phyloP scores from a whole-genome alignment of 2,113 vertebrate species.

The Corydoras maculifer region DNA sequence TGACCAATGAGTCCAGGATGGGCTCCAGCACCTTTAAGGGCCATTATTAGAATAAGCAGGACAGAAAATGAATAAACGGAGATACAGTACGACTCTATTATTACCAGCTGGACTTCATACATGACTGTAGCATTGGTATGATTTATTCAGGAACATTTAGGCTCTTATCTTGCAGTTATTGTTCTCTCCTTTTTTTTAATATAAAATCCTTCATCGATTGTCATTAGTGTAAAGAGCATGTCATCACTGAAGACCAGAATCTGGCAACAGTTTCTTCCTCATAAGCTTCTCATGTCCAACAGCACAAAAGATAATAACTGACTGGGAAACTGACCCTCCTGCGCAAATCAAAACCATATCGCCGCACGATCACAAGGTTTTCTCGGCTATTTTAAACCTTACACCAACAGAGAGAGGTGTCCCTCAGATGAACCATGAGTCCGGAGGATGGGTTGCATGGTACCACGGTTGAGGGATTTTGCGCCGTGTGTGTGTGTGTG shows the following conservation, averaged over 20 bases:
- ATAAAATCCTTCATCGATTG: too few species aligned
- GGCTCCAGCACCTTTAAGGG: too few species aligned
- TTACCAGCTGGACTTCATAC: too few species aligned
- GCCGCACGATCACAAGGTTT: slow-evolving; percentile 36
- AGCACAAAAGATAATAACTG: slow-evolving; percentile 42
- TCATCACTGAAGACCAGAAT: too few species aligned
- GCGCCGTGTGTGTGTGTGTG: slow-evolving; percentile 17
- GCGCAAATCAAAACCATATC: slow-evolving; percentile 49
- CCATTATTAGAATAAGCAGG: too few species aligned
- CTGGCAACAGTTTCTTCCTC: not conserved
- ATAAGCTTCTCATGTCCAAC: slow-evolving; percentile 24
- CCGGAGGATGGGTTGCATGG: slow-evolving; percentile 30
- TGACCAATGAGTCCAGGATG: too few species aligned
- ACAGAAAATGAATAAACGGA: too few species aligned
- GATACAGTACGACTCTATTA: too few species aligned
- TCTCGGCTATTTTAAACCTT: slow-evolving; percentile 43
- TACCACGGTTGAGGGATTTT: slow-evolving; percentile 37
- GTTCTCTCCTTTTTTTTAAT: not conserved
- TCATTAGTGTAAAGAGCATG: too few species aligned
- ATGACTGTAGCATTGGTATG: too few species aligned
- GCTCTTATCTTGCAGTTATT: too few species aligned
- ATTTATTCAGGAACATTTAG: too few species aligned
- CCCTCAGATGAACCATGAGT: slow-evolving; percentile 38
- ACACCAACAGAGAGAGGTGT: slow-evolving; percentile 41
- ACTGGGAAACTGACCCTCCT: slow-evolving; percentile 42